Evolutionary conservation across 2,113 vertebrate genomes (phyloP), one percentile per base, ranked within the genome.

Genomic region (Motacilla alba): DNA sequence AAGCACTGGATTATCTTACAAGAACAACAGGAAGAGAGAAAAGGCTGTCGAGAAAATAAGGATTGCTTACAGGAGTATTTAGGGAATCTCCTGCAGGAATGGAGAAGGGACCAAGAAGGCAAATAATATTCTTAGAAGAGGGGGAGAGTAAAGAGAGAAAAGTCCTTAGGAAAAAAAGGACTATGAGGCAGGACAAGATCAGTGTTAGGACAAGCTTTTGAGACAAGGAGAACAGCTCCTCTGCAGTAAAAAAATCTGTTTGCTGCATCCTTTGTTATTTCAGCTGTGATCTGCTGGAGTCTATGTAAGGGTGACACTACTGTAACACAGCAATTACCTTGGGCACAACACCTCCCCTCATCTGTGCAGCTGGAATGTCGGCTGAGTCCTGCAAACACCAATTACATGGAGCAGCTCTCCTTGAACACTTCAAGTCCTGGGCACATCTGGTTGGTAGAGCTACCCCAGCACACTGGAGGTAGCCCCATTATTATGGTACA

Each of bases 1-100:
- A 90, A 87, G 39, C 33, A 56, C 3, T 64, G 88, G 74, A 75
- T 89, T 89, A 94, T 49, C 3, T 76, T 73, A 49, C 52, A 78
- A 64, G 66, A 93, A 91, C 69, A 95, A 91, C 5, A 79, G 66
- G 35, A 82, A 89, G 58, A 85, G 21, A 87, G 14, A 90, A 17
- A 26, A 91, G 52, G 56, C 68, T 44, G 17, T 9, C 72, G 81
- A 87, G 35, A 94, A 93, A 87, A 82, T 31, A 79, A 85, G 21
- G 49, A 79, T 23, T 91, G 44, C 60, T 89, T 85, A 67, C 15
- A 75, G 24, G 58, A 67, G 33, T 47, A 84, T 78, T 91, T 82
- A 79, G 44, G 21, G 41, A 30, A 35, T 35, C 35, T 35, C 35
- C 84, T 68, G 30, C 2, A 56, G 73, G 58, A 95, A 87, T 10